Percentiles rank a stretch among this genome's conserved stretches.
Evolutionary conservation across 2,888 invertebrate genomes (phyloP).

Genomic region (Stenodema calcarata): DNA sequence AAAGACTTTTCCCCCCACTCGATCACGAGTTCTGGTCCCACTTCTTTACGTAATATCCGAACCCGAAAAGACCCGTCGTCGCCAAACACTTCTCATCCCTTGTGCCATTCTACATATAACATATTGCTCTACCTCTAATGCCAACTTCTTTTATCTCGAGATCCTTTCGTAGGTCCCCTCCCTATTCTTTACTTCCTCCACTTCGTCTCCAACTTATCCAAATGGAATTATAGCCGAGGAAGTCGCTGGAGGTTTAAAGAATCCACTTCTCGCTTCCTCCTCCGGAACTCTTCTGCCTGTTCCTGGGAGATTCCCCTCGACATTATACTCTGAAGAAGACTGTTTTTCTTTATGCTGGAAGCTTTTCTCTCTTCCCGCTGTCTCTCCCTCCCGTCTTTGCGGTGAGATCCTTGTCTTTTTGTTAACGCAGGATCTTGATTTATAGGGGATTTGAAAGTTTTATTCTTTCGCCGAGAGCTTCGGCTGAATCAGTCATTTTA

Average conservation of each 20-base stretch:
- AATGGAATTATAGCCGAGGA: background rate
- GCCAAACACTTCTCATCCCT: background rate
- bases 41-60: background rate
- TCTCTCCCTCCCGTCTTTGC: background rate
- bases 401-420: background rate
- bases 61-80: background rate
- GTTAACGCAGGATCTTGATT: background rate
- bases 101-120: background rate
- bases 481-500: background rate
- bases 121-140: background rate
- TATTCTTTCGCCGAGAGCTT: background rate
- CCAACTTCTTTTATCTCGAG: background rate
- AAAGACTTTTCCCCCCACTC: background rate
- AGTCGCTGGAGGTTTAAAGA: background rate
- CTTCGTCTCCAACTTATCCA: background rate
- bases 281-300: conserved; percentile 14
- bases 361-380: background rate
- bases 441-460: background rate
- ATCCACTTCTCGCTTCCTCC: background rate
- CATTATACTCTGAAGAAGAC: conserved; percentile 1
- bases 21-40: background rate
- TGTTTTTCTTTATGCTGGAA: background rate
- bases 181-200: background rate
- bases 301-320: background rate
- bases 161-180: background rate